phyloP scores from a whole-genome alignment of 2,888 invertebrate species.

The Spialia ferax region DNA sequence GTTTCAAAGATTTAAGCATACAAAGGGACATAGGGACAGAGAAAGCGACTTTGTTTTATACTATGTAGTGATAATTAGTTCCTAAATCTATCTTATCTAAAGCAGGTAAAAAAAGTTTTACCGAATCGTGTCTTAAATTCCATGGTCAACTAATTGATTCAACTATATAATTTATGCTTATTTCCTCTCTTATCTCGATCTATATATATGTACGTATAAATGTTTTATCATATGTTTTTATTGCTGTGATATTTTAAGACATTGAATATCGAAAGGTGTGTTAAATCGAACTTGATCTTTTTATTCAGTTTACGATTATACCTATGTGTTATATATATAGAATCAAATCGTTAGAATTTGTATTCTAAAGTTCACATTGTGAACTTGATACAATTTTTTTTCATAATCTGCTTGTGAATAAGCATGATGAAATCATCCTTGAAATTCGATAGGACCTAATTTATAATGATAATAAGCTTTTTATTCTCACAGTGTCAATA shows the following conservation, averaged over 20 bases:
- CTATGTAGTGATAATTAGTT: too few relatives aligned
- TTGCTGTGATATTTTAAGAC: background rate
- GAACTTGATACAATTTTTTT: conserved; percentile 17
- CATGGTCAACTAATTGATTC: background rate
- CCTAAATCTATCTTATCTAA: too few relatives aligned
- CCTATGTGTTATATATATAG: background rate
- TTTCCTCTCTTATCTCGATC: conserved; percentile 5
- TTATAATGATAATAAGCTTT: background rate
- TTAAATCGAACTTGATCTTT: background rate
- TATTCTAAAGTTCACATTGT: conserved; percentile 19
- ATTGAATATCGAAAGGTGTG: background rate
- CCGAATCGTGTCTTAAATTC: background rate
- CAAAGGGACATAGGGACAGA: too few relatives aligned
- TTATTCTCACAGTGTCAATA: too few relatives aligned
- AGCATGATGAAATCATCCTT: conserved; percentile 11
- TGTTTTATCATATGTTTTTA: conserved; percentile 5
- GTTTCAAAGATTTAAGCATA: too few relatives aligned
- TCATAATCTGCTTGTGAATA: conserved; percentile 1
- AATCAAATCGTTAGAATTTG: background rate
- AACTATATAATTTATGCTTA: background rate
- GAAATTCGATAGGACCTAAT: conserved; percentile 11
- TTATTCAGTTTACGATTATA: background rate
- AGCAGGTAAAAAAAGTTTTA: background rate
- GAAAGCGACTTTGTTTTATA: too few relatives aligned
- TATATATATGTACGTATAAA: background rate